Percentiles rank a stretch among this genome's conserved stretches.
These are phyloP conservation scores for Mesembrinibis cayennensis DNA, from an alignment of 2,113 vertebrate species.

Conservation along the genomic window DNA sequence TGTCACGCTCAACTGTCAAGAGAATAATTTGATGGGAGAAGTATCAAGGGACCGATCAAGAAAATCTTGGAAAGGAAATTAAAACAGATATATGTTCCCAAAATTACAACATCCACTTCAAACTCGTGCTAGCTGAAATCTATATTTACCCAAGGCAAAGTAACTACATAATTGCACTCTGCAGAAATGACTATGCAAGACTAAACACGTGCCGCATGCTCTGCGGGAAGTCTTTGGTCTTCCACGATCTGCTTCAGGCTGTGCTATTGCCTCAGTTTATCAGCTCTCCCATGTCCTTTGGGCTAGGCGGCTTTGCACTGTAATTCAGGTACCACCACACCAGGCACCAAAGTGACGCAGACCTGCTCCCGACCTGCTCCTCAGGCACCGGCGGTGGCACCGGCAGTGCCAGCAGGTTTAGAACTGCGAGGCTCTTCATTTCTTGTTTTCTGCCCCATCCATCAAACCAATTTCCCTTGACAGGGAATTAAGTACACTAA, in stretches of 20 bases:
- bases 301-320: background rate
- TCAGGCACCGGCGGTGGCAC: accelerated
- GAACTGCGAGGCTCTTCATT: background rate
- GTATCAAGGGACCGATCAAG: background rate
- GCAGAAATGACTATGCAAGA: background rate
- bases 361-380: background rate
- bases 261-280: background rate
- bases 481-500: background rate
- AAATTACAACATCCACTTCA: background rate
- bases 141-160: background rate
- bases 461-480: background rate
- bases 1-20: background rate
- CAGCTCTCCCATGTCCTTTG: accelerated
- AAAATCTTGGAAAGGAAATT: background rate
- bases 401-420: background rate
- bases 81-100: background rate
- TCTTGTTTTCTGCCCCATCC: background rate
- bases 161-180: background rate
- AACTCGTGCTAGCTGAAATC: background rate
- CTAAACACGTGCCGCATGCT: background rate
- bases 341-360: background rate
- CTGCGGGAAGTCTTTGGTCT: background rate
- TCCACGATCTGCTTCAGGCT: background rate
- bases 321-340: background rate
- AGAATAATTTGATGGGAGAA: background rate